A percentile compares a stretch with the other conserved stretches of the same genome.
phyloP scores from a whole-genome alignment of 2,113 vertebrate species.

The Eidolon helvum region DNA sequence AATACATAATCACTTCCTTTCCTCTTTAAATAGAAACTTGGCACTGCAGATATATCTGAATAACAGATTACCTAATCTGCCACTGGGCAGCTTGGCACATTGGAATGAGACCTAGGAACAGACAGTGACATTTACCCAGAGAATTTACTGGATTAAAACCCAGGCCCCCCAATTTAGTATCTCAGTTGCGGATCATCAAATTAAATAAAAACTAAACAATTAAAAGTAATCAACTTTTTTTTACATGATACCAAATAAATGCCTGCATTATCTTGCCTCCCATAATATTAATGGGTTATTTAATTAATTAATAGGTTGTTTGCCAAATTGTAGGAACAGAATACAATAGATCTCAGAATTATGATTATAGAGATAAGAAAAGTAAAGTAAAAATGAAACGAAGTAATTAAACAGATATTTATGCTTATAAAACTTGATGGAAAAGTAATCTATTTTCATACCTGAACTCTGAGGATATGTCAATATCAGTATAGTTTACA shows the following conservation, averaged over 20 bases:
- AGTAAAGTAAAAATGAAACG: not conserved
- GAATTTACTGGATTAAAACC: slow-evolving; percentile 14
- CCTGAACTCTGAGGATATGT: not conserved
- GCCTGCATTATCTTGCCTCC: not conserved
- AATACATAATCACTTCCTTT: slow-evolving; percentile 75
- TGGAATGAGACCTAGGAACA: slow-evolving; percentile 68
- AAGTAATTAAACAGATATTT: not conserved
- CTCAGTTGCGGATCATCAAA: not conserved
- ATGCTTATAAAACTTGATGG: not conserved
- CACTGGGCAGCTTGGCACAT: slow-evolving; percentile 48
- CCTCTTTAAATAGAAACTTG: slow-evolving; percentile 79
- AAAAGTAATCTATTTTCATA: not conserved
- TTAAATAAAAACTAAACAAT: not conserved
- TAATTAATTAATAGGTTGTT: not conserved
- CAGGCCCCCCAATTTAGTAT: slow-evolving; percentile 34
- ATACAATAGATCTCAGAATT: not conserved
- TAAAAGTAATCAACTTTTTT: not conserved
- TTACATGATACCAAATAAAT: slow-evolving; percentile 5
- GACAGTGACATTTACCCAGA: not conserved
- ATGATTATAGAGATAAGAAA: slow-evolving; percentile 1
- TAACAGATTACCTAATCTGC: slow-evolving; percentile 72
- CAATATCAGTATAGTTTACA: not conserved
- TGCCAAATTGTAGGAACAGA: not conserved
- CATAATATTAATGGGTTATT: not conserved
- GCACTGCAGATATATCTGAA: slow-evolving; percentile 64